phyloP scores from a whole-genome alignment of 2,888 invertebrate species.

The Orthonychiurus folsomi region DNA sequence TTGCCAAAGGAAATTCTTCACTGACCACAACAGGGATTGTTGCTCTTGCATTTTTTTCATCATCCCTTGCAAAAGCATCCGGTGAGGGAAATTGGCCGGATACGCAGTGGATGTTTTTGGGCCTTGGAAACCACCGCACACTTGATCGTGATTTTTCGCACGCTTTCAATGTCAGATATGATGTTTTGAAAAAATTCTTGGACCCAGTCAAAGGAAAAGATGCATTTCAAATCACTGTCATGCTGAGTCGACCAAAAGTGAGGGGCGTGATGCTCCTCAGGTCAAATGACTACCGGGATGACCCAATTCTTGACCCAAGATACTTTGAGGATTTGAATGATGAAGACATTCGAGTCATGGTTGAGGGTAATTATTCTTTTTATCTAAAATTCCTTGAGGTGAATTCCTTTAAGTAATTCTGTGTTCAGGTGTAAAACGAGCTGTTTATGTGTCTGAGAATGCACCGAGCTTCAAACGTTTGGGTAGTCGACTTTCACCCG shows the following conservation, averaged over 20 bases:
- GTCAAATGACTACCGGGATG: slow-evolving; percentile 29
- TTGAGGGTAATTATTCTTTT: slow-evolving; percentile 23
- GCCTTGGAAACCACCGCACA: slow-evolving; percentile 26
- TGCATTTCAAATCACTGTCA: slow-evolving; percentile 37
- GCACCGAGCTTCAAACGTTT: slow-evolving; percentile 30
- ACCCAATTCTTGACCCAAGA: slow-evolving; percentile 31
- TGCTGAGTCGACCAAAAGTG: slow-evolving; percentile 36
- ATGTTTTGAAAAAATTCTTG: slow-evolving; percentile 34
- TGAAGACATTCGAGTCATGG: slow-evolving; percentile 30
- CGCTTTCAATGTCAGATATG: slow-evolving; percentile 37
- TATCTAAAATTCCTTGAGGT: not conserved
- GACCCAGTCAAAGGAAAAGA: slow-evolving; percentile 35
- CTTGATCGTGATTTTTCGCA: slow-evolving; percentile 29
- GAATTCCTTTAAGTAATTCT: not conserved
- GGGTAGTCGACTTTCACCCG: slow-evolving; percentile 25
- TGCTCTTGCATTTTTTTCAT: slow-evolving; percentile 38
- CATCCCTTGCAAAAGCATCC: slow-evolving; percentile 27
- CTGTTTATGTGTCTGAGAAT: slow-evolving; percentile 37
- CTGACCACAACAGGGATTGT: slow-evolving; percentile 27
- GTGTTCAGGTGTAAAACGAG: slow-evolving; percentile 29
- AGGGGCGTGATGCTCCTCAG: slow-evolving; percentile 25
- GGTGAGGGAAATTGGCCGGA: slow-evolving; percentile 37
- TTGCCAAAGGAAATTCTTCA: slow-evolving; percentile 36
- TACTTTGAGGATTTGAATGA: slow-evolving; percentile 35
- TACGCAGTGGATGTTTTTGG: slow-evolving; percentile 37